phyloP scores from a whole-genome alignment of 2,888 invertebrate genomes.

The Melieria omissa region DNA sequence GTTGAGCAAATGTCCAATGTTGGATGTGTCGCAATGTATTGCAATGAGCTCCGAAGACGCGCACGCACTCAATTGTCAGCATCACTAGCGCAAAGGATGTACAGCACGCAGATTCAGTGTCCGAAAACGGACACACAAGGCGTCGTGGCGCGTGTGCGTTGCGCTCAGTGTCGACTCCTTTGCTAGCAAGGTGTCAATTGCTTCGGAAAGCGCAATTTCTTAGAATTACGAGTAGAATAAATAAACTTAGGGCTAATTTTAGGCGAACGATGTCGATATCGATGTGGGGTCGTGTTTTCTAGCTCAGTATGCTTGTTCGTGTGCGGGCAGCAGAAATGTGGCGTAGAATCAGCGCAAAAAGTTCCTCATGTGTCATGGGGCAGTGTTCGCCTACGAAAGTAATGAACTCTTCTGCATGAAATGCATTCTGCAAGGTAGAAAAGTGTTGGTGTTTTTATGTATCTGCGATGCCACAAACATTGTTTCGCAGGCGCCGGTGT shows the following conservation, averaged over 20 bases:
- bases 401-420: too few species aligned
- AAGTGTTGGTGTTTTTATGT: too few species aligned
- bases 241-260: slow-evolving; percentile 55
- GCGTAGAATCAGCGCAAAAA: too few species aligned
- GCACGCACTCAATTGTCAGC: slow-evolving; percentile 59
- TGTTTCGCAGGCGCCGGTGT: too few species aligned
- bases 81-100: slow-evolving; percentile 64
- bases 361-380: too few species aligned
- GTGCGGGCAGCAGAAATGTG: background rate
- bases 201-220: slow-evolving; percentile 38
- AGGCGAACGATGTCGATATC: slow-evolving; percentile 25
- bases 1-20: slow-evolving; percentile 20
- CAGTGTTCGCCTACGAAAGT: too few species aligned
- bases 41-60: background rate
- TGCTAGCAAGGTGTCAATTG: slow-evolving; percentile 67
- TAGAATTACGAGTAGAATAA: slow-evolving; percentile 51
- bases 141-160: background rate
- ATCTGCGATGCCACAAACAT: too few species aligned
- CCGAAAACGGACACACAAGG: slow-evolving; percentile 2
- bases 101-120: slow-evolving; percentile 3
- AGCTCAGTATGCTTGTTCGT: background rate
- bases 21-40: background rate
- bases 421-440: too few species aligned
- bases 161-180: slow-evolving; percentile 49
- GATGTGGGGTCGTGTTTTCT: background rate